Evolutionary conservation across 2,113 vertebrate genomes (phyloP), one percentile per base, ranked within the genome.

Genomic region (Mesembrinibis cayennensis): DNA sequence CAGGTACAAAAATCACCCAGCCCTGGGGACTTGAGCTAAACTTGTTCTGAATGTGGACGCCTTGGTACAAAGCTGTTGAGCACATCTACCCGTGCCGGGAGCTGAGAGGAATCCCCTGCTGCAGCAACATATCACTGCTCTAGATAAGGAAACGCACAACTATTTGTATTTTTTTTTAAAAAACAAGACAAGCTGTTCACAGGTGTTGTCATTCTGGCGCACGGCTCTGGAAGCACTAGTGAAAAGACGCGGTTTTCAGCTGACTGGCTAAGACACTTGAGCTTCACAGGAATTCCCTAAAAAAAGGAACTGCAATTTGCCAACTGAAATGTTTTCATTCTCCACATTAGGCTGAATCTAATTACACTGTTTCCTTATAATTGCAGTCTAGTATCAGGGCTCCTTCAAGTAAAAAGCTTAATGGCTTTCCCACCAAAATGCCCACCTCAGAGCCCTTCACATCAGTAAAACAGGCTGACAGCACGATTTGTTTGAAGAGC

Each of bases 301-400:
- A 53, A 93, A 95, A 94, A 53, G 53, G 71, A 95, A 87, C 72
- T 78, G 63, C 66, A 89, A 69, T 72, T 92, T 90, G 89, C 94
- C 90, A 95, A 87, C 42, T 58, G 89, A 95, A 95, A 90, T 94
- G 93, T 93, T 97, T 97, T 96, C 82, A 47, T 77, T 94, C 79
- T 78, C 69, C 74, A 55, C 91, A 78, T 93, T 93, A 95, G 38
- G 47, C 67, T 93, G 89, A 97, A 85, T 93, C 67, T 96, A 89
- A 95, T 96, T 90, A 90, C 47, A 40, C 53, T 72, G 50, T 58
- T 97, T 89, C 83, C 89, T 94, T 76, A 49, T 70, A 89, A 93
- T 56, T 83, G 65, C 76, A 78, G 58, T 19, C 65, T 30, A 58
- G 78, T 30, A 65, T 36, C 74, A 55, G 49, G 63, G 55, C 27